phyloP scores from a whole-genome alignment of 2,888 invertebrate species.

The Protonemura montana region DNA sequence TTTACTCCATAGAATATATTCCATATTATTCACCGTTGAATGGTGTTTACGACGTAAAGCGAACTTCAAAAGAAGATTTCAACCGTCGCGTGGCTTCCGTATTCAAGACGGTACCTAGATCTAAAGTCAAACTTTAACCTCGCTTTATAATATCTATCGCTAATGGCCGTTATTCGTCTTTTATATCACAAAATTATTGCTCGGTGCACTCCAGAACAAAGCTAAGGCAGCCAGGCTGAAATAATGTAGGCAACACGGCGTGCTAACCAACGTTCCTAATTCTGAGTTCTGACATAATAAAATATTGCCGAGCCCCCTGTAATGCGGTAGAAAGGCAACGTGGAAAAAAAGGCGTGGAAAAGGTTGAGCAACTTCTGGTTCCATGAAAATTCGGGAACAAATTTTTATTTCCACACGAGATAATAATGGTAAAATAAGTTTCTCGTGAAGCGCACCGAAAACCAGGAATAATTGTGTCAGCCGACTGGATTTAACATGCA shows the following conservation, averaged over 20 bases:
- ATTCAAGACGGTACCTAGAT: constrained; percentile 35
- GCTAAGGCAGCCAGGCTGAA: not conserved
- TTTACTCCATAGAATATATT: constrained; percentile 34
- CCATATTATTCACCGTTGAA: constrained; percentile 30
- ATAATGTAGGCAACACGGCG: not conserved
- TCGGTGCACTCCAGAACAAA: not conserved
- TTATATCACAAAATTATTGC: constrained; percentile 21
- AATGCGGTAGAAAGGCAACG: not conserved
- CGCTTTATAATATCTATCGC: constrained; percentile 28
- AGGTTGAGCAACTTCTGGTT: constrained; percentile 16
- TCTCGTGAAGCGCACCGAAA: not conserved
- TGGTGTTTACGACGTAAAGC: constrained; percentile 39
- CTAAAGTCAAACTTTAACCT: constrained; percentile 30
- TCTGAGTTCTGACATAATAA: not conserved
- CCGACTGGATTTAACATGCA: too few species aligned
- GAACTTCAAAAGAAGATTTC: constrained; percentile 31
- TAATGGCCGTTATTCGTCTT: constrained; percentile 35
- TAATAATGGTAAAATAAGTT: constrained; percentile 23
- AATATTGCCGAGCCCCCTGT: constrained; percentile 16
- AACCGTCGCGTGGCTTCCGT: not conserved
- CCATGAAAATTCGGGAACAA: constrained; percentile 24
- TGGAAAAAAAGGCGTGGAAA: constrained; percentile 16
- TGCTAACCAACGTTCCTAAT: not conserved
- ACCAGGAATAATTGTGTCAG: not conserved
- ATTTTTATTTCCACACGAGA: constrained; percentile 24